phyloP scores from a whole-genome alignment of 2,113 vertebrate species.

The Onychostoma macrolepis region DNA sequence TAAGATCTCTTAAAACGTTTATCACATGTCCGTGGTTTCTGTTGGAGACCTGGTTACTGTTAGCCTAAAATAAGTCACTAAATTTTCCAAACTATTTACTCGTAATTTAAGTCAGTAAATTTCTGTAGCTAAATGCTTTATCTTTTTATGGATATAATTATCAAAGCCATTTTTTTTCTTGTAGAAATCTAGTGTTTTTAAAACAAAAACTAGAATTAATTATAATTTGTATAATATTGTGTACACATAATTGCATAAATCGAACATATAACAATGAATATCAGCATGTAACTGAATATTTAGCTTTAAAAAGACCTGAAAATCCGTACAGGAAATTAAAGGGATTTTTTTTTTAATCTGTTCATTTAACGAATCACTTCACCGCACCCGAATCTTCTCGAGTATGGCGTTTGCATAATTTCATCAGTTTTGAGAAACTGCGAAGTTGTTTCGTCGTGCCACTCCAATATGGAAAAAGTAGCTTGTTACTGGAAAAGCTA shows the following conservation, averaged over 20 bases:
- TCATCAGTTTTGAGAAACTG: neutral
- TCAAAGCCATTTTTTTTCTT: neutral
- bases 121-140: neutral
- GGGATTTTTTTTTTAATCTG: neutral
- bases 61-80: neutral
- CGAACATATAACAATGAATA: neutral
- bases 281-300: neutral
- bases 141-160: too few relatives aligned
- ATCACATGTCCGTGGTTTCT: neutral
- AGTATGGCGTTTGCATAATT: neutral
- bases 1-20: neutral
- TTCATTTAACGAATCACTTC: neutral
- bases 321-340: neutral
- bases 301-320: too few relatives aligned
- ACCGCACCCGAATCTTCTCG: too few relatives aligned
- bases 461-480: neutral
- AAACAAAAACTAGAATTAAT: too few relatives aligned
- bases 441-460: neutral
- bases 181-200: too few relatives aligned
- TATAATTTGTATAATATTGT: too few relatives aligned
- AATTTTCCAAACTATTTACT: neutral
- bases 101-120: neutral
- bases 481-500: neutral
- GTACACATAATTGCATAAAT: too few relatives aligned
- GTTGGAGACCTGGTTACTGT: neutral